phyloP scores from a whole-genome alignment of 2,797 vertebrate species.

The Loriculus beryllinus region DNA sequence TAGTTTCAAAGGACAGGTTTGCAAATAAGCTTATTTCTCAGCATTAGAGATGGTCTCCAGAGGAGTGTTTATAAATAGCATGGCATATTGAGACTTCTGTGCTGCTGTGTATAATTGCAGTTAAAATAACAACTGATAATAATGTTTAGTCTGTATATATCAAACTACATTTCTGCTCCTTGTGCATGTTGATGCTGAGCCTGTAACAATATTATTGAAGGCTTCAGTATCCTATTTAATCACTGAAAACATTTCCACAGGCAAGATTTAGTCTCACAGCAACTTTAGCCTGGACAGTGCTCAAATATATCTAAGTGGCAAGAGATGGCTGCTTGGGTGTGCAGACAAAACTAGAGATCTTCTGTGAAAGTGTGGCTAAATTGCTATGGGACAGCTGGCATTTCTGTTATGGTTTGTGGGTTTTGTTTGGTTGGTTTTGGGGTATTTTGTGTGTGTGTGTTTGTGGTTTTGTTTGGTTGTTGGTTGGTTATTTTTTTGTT shows the following conservation, averaged over 20 bases:
- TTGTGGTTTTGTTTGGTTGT: neutral
- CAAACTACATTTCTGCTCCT: neutral
- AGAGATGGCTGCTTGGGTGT: neutral
- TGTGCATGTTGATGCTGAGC: neutral
- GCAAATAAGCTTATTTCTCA: slow-evolving; percentile 9
- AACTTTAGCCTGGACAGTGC: neutral
- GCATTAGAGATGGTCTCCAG: neutral
- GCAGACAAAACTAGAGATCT: neutral
- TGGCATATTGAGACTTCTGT: neutral
- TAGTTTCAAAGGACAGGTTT: neutral
- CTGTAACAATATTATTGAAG: neutral
- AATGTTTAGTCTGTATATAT: neutral
- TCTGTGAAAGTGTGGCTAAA: neutral
- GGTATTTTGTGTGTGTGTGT: neutral
- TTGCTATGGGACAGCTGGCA: neutral
- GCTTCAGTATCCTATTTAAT: neutral
- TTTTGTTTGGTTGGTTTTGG: neutral
- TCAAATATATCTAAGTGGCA: neutral
- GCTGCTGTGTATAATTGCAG: neutral
- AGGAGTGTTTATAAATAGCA: neutral
- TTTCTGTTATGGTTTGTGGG: neutral
- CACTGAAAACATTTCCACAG: neutral
- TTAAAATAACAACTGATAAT: neutral
- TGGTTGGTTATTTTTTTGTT: neutral
- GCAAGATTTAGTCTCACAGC: neutral